Conservation (phyloP, 35 echinoderm and acorn worm species). For the Holothuria glaberrima region DNA sequence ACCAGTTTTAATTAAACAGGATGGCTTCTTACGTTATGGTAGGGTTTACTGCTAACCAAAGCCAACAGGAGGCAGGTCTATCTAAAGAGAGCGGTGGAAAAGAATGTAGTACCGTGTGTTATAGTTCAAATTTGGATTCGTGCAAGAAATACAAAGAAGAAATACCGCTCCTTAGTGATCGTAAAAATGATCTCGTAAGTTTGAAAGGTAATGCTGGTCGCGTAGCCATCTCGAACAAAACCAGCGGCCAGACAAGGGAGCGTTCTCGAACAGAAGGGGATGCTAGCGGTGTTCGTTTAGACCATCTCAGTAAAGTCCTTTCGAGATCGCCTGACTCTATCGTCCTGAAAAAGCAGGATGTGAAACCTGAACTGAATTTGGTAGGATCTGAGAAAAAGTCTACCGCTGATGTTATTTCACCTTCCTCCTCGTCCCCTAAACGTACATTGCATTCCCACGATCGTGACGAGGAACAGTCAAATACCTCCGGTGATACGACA, state of each 20-base stretch:
- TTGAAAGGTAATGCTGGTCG: too few species aligned
- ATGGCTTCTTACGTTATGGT: slow-evolving; percentile 38
- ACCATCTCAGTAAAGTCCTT: too few species aligned
- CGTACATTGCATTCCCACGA: background rate
- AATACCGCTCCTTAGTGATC: background rate
- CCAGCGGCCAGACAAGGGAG: too few species aligned
- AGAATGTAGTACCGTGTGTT: background rate
- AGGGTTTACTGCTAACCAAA: slow-evolving; percentile 17
- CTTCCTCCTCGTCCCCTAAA: background rate
- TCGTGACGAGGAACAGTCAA: background rate
- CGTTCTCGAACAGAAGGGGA: too few species aligned
- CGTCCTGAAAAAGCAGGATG: too few species aligned
- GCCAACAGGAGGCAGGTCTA: background rate
- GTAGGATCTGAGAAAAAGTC: too few species aligned
- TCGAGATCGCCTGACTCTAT: too few species aligned
- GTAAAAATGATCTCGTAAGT: too few species aligned
- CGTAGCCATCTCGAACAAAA: too few species aligned
- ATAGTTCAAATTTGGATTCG: background rate
- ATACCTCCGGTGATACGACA: slow-evolving; percentile 40
- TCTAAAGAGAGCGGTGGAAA: background rate
- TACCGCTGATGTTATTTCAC: background rate
- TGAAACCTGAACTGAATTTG: too few species aligned
- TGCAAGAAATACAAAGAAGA: slow-evolving; percentile 3
- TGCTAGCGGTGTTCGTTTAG: too few species aligned
- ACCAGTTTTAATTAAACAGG: background rate